Percentiles rank a stretch among this genome's conserved stretches.
phyloP scores from a whole-genome alignment of 2,797 vertebrate genomes.

The Danio jaintianensis region DNA sequence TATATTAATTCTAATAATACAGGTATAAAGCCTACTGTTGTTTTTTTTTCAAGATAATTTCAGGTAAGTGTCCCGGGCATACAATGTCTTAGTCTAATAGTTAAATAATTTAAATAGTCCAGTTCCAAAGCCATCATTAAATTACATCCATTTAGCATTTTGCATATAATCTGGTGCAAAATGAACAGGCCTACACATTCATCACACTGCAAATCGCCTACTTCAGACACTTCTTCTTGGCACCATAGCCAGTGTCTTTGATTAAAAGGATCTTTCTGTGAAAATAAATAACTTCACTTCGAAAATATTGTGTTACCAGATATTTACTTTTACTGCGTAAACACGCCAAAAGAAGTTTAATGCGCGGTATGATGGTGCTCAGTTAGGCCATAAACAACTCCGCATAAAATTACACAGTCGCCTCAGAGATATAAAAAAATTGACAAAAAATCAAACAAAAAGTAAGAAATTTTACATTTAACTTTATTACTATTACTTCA shows the following conservation, averaged over 20 bases:
- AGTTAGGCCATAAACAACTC: slow-evolving; percentile 51
- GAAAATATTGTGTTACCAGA: slow-evolving; percentile 61
- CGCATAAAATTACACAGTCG: slow-evolving; percentile 52
- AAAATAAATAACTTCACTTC: slow-evolving; percentile 60
- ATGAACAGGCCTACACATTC: slow-evolving; percentile 6
- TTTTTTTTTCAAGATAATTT: background rate
- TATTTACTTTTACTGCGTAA: slow-evolving; percentile 61
- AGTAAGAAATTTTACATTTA: background rate
- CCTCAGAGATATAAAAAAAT: background rate
- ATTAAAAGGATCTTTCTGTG: slow-evolving; percentile 61
- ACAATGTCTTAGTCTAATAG: background rate
- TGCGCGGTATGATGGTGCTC: slow-evolving; percentile 33
- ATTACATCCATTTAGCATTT: background rate
- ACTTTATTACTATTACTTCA: background rate
- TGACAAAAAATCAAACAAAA: background rate
- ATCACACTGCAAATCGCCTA: background rate
- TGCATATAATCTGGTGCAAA: background rate
- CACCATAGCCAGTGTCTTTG: slow-evolving; percentile 44
- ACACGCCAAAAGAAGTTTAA: slow-evolving; percentile 52
- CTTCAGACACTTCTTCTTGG: slow-evolving; percentile 33
- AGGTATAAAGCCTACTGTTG: background rate
- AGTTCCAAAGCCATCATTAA: background rate
- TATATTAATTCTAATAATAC: background rate
- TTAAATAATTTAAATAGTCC: background rate
- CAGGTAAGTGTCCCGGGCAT: background rate